Conservation (phyloP, 2,888 invertebrate species). For the Apoda limacodes region DNA sequence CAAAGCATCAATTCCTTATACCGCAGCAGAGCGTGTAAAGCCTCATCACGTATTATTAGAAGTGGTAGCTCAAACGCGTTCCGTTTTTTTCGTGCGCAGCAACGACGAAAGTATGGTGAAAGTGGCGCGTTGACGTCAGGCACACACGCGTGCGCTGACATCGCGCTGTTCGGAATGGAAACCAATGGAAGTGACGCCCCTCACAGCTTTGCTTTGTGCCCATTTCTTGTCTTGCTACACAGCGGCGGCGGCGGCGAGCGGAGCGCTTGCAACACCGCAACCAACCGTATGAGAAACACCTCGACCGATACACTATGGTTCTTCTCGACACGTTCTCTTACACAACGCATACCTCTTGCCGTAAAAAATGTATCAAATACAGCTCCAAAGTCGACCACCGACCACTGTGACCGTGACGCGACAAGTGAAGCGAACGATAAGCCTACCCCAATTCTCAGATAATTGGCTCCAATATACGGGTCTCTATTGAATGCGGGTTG, state of each 20-base stretch:
- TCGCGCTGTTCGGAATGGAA: conserved; percentile 16
- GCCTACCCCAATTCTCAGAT: conserved; percentile 32
- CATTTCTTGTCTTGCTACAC: conserved; percentile 52
- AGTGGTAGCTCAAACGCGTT: conserved; percentile 49
- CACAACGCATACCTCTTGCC: too few species aligned
- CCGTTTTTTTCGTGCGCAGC: conserved; percentile 61
- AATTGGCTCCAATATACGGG: conserved; percentile 53
- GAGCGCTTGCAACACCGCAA: conserved; percentile 52
- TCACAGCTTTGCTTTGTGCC: conserved; percentile 41
- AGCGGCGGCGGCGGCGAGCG: conserved; percentile 23
- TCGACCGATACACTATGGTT: conserved; percentile 53
- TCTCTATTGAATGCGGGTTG: conserved; percentile 23
- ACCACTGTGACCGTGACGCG: too few species aligned
- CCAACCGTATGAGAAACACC: conserved; percentile 50
- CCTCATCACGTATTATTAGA: conserved; percentile 55
- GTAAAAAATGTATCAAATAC: too few species aligned
- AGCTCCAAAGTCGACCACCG: too few species aligned
- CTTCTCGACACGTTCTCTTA: conserved; percentile 63
- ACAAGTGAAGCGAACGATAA: conserved; percentile 25
- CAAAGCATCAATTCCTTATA: conserved; percentile 53
- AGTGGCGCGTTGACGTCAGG: conserved; percentile 66
- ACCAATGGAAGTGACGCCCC: conserved; percentile 29
- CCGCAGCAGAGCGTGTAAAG: conserved; percentile 53
- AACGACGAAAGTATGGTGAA: conserved; percentile 69
- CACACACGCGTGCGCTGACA: conserved; percentile 58